Percentiles rank a stretch among this genome's conserved stretches.
These are phyloP conservation scores for Molossus alvarezi DNA, from an alignment of 2,797 vertebrate species.

Conservation along the genomic window DNA sequence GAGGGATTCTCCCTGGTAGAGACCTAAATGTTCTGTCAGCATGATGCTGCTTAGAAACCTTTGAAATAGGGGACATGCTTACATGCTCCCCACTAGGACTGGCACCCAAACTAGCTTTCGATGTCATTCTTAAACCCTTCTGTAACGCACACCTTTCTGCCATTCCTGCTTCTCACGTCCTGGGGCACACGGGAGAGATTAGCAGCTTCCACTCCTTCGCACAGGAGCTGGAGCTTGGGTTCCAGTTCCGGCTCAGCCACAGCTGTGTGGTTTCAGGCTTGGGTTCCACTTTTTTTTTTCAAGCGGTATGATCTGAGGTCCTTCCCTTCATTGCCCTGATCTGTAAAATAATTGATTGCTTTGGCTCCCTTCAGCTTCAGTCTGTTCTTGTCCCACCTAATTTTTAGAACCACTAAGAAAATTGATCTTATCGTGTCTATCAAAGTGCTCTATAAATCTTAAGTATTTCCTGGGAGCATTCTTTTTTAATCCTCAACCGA, in stretches of 20 bases:
- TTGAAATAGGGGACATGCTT: conserved; percentile 4
- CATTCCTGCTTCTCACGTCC: conserved; percentile 48
- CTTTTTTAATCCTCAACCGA: not conserved
- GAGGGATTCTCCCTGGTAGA: conserved; percentile 55
- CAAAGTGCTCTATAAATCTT: conserved; percentile 28
- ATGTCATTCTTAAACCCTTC: conserved; percentile 71
- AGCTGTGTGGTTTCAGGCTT: not conserved
- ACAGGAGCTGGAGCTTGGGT: not conserved
- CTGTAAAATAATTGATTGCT: not conserved
- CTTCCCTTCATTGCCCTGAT: not conserved
- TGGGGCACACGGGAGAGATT: conserved; percentile 32
- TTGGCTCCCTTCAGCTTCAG: not conserved
- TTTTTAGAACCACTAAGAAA: conserved; percentile 51
- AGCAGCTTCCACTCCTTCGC: conserved; percentile 43
- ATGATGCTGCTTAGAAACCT: conserved; percentile 39
- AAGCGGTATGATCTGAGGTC: not conserved
- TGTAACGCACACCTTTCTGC: conserved; percentile 43
- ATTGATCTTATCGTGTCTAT: not conserved
- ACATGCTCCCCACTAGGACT: not conserved
- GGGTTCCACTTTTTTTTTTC: not conserved
- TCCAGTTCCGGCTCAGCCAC: not conserved
- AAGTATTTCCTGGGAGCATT: conserved; percentile 46
- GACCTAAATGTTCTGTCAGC: conserved; percentile 46
- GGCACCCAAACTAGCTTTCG: conserved; percentile 30
- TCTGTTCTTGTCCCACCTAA: conserved; percentile 22